Conservation (phyloP, 1,140 invertebrate species). For the Lordiphosa collinella region DNA sequence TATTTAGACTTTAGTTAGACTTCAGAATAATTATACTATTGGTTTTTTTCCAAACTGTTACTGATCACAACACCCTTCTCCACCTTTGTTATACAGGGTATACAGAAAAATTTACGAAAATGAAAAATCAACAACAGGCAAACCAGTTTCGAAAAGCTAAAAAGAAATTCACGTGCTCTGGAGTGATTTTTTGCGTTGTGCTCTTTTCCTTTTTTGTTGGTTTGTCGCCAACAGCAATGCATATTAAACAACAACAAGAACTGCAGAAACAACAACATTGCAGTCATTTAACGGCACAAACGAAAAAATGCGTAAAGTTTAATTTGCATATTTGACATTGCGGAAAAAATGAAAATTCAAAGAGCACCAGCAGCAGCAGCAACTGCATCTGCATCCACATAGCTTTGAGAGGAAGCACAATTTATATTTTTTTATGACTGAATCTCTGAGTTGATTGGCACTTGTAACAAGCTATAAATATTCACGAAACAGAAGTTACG, state of each 20-base stretch:
- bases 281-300: slow-evolving; percentile 52
- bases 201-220: slow-evolving; percentile 14
- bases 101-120: slow-evolving; percentile 46
- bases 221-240: slow-evolving; percentile 42
- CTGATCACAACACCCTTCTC: too few species aligned
- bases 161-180: slow-evolving; percentile 72
- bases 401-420: not conserved
- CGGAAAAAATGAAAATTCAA: slow-evolving; percentile 28
- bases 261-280: slow-evolving; percentile 28
- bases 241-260: slow-evolving; percentile 41
- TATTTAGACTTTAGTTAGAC: too few species aligned
- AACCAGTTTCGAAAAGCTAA: slow-evolving; percentile 53
- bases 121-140: slow-evolving; percentile 49
- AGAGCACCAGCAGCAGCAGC: slow-evolving; percentile 6
- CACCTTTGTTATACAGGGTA: too few species aligned
- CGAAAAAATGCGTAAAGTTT: slow-evolving; percentile 53
- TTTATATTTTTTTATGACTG: not conserved
- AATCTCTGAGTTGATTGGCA: slow-evolving; percentile 9
- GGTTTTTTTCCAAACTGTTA: too few species aligned
- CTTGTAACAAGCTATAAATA: too few species aligned
- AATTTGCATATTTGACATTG: slow-evolving; percentile 58
- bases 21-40: too few species aligned
- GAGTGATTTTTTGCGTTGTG: slow-evolving; percentile 26
- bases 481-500: too few species aligned
- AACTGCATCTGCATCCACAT: not conserved